phyloP scores from a whole-genome alignment of 2,888 invertebrate genomes.

The Drosophila stalkeri region DNA sequence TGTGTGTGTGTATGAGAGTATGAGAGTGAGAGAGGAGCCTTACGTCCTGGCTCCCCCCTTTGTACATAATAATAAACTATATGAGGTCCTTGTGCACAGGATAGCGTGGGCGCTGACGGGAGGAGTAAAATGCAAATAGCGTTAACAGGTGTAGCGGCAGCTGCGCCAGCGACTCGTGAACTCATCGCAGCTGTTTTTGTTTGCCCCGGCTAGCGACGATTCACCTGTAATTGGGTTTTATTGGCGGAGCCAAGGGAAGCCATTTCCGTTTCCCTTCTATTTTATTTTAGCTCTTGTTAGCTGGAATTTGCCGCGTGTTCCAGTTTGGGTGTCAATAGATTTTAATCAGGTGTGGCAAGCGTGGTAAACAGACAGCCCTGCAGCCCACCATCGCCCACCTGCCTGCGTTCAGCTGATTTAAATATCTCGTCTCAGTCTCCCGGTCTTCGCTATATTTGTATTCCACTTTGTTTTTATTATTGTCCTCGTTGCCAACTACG shows the following conservation, averaged over 20 bases:
- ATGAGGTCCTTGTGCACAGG: slow-evolving; percentile 13
- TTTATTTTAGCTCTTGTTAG: slow-evolving; percentile 28
- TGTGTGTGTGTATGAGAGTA: background rate
- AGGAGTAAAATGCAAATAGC: slow-evolving; percentile 72
- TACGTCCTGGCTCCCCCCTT: background rate
- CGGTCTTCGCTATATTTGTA: slow-evolving; percentile 42
- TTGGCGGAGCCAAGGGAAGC: slow-evolving; percentile 41
- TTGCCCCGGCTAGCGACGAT: slow-evolving; percentile 46
- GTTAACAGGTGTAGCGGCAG: slow-evolving; percentile 68
- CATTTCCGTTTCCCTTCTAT: slow-evolving; percentile 47
- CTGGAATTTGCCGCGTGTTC: slow-evolving; percentile 49
- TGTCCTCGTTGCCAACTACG: slow-evolving; percentile 23
- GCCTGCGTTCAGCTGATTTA: slow-evolving; percentile 50
- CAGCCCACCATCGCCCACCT: background rate
- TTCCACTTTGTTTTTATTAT: slow-evolving; percentile 31
- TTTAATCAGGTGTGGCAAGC: slow-evolving; percentile 80
- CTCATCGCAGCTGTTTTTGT: slow-evolving; percentile 72
- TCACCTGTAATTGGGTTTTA: slow-evolving; percentile 72
- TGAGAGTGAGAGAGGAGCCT: background rate
- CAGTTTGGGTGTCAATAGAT: slow-evolving; percentile 75
- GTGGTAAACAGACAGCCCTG: slow-evolving; percentile 60
- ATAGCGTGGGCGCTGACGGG: background rate
- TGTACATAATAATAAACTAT: slow-evolving; percentile 63
- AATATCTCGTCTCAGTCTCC: slow-evolving; percentile 47
- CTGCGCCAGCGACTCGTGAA: slow-evolving; percentile 51